Evolutionary conservation across 2,113 vertebrate genomes (phyloP).

Genomic region (Megalops atlanticus): DNA sequence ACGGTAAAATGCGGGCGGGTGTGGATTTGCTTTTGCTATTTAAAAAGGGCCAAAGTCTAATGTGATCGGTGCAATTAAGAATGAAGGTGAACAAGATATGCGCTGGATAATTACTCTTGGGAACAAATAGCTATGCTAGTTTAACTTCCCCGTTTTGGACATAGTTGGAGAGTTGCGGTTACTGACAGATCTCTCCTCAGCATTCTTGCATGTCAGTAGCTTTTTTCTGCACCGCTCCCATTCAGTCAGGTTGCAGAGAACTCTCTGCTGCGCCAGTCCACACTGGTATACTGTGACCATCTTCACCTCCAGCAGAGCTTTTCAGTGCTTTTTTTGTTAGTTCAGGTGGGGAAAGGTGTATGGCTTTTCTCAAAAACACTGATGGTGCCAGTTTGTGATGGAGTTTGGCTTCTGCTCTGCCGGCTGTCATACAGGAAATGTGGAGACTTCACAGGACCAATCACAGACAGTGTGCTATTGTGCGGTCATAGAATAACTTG

Average conservation of each 20-base stretch:
- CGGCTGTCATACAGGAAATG: too few species aligned
- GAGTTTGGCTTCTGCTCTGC: too few species aligned
- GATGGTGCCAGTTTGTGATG: too few species aligned
- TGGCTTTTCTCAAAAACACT: too few species aligned
- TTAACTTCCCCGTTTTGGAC: neutral
- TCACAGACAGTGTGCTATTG: too few species aligned
- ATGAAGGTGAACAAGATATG: neutral
- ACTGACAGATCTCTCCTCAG: neutral
- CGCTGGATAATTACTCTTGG: neutral
- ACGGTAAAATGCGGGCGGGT: neutral
- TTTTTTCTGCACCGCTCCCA: conserved; percentile 13
- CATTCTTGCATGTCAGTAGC: conserved; percentile 6
- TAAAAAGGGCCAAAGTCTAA: neutral
- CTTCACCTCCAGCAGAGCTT: too few species aligned
- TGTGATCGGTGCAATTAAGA: neutral
- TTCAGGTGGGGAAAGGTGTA: too few species aligned
- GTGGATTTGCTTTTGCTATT: neutral
- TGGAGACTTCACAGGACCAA: too few species aligned
- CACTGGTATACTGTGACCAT: neutral
- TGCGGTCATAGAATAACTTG: too few species aligned
- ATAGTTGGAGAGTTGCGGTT: neutral
- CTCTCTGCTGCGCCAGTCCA: neutral
- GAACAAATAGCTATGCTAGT: neutral
- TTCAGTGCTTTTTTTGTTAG: too few species aligned
- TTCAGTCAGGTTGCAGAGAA: conserved; percentile 8